Percentiles rank a stretch among this genome's conserved stretches.
These are phyloP conservation scores for Dromiciops gliroides DNA, from an alignment of 2,113 vertebrate genomes.

Conservation along the genomic window DNA sequence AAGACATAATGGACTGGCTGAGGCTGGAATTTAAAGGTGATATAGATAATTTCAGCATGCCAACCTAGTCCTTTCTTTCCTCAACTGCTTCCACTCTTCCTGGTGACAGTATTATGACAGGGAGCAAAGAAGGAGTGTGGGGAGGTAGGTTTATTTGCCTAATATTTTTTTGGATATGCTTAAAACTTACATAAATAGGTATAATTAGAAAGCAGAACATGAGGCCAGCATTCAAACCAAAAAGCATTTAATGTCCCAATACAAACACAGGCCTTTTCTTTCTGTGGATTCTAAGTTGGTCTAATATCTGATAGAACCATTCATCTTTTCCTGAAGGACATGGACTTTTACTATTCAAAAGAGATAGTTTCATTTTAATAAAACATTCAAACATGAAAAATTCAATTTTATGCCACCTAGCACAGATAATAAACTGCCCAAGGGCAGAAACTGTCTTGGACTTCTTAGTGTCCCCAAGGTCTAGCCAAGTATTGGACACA, in stretches of 20 bases:
- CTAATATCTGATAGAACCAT: conserved; percentile 28
- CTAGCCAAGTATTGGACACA: background rate
- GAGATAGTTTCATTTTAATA: background rate
- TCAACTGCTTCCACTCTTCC: background rate
- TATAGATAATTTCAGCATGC: background rate
- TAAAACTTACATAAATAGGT: background rate
- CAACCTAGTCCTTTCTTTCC: background rate
- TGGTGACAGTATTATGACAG: background rate
- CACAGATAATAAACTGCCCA: background rate
- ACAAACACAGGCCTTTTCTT: conserved; percentile 15
- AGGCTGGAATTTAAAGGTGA: conserved; percentile 3
- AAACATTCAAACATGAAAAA: background rate
- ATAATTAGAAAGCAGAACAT: background rate
- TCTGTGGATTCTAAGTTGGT: background rate
- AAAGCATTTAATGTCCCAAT: background rate
- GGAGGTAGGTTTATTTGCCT: background rate
- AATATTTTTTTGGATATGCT: background rate
- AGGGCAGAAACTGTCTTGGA: background rate
- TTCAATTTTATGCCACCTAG: background rate
- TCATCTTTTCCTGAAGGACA: background rate
- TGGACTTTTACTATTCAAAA: background rate
- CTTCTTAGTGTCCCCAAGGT: background rate
- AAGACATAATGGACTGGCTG: conserved; percentile 23
- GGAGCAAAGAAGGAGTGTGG: background rate
- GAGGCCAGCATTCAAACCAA: conserved; percentile 1